These are phyloP conservation scores for Papilio elwesi DNA, from an alignment of 2,888 invertebrate species.

Conservation along the genomic window DNA sequence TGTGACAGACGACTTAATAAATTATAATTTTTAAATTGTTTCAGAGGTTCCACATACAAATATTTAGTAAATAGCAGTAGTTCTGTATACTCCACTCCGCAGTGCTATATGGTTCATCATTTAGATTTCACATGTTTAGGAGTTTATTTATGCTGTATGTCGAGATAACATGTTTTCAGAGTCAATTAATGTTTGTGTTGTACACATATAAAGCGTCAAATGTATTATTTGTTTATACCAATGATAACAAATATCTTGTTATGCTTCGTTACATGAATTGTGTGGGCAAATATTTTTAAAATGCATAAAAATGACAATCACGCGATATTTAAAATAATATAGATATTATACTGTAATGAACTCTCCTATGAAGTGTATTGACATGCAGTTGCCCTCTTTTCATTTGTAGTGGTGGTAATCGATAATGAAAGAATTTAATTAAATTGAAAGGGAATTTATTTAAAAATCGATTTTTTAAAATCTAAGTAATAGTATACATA, in stretches of 20 bases:
- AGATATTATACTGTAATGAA: not conserved
- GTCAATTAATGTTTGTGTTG: slow-evolving; percentile 15
- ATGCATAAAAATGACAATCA: slow-evolving; percentile 10
- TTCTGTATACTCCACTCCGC: not conserved
- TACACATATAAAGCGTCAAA: slow-evolving; percentile 12
- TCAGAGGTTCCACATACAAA: too few relatives aligned
- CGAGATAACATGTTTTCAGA: slow-evolving; percentile 27
- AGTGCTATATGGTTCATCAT: not conserved
- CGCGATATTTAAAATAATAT: not conserved
- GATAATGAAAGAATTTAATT: not conserved
- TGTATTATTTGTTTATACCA: slow-evolving; percentile 27
- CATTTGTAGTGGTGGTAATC: not conserved
- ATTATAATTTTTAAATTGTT: too few relatives aligned
- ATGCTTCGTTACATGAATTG: slow-evolving; percentile 5
- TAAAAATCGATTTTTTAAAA: not conserved
- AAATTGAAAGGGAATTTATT: not conserved
- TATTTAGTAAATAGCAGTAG: not conserved
- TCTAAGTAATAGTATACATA: too few relatives aligned
- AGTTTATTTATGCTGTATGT: slow-evolving; percentile 15
- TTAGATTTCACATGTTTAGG: slow-evolving; percentile 19
- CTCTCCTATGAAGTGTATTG: not conserved
- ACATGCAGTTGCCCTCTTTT: not conserved
- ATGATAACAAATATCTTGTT: slow-evolving; percentile 35
- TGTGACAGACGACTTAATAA: too few relatives aligned
- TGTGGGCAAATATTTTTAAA: slow-evolving; percentile 20